Evolutionary conservation across 2,888 invertebrate species (phyloP).

Genomic region (Drosophila rellima): DNA sequence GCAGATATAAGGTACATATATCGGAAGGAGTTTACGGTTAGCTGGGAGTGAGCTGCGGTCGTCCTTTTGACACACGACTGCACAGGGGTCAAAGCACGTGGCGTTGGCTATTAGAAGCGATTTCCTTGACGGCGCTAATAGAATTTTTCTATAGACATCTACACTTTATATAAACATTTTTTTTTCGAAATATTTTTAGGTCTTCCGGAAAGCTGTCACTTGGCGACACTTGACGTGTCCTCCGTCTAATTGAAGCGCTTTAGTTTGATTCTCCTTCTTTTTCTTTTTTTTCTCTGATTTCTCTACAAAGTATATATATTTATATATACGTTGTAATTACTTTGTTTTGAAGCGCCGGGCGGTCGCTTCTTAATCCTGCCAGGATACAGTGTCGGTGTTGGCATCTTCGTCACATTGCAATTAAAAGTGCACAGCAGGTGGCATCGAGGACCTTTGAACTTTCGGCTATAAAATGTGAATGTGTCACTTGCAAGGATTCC

Average conservation of each 20-base stretch:
- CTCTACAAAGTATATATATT: conserved; percentile 7
- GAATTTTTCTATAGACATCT: conserved; percentile 54
- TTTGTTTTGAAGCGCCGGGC: conserved; percentile 74
- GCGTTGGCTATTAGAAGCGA: conserved; percentile 72
- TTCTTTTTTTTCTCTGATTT: conserved; percentile 5
- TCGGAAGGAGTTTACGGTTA: neutral
- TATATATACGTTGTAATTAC: conserved; percentile 62
- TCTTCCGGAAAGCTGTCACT: conserved; percentile 57
- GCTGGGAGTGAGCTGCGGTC: conserved; percentile 61
- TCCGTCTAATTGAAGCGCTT: conserved; percentile 56
- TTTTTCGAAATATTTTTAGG: conserved; percentile 50
- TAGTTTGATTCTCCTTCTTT: conserved; percentile 23
- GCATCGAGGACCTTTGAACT: conserved; percentile 77
- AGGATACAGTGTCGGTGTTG: conserved; percentile 33
- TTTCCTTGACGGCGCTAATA: conserved; percentile 78
- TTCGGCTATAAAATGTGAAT: conserved; percentile 72
- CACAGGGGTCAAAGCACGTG: conserved; percentile 66
- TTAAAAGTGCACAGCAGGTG: conserved; percentile 84
- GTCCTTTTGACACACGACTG: conserved; percentile 78
- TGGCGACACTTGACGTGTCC: conserved; percentile 62
- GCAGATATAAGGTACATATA: conserved; percentile 26
- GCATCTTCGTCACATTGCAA: conserved; percentile 82
- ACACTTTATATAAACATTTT: conserved; percentile 11
- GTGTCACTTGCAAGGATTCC: conserved; percentile 85
- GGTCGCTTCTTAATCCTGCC: conserved; percentile 65